Percentiles rank a stretch among this genome's conserved stretches.
phyloP scores from a whole-genome alignment of 2,888 invertebrate species.

The Metopia argyrocephala region DNA sequence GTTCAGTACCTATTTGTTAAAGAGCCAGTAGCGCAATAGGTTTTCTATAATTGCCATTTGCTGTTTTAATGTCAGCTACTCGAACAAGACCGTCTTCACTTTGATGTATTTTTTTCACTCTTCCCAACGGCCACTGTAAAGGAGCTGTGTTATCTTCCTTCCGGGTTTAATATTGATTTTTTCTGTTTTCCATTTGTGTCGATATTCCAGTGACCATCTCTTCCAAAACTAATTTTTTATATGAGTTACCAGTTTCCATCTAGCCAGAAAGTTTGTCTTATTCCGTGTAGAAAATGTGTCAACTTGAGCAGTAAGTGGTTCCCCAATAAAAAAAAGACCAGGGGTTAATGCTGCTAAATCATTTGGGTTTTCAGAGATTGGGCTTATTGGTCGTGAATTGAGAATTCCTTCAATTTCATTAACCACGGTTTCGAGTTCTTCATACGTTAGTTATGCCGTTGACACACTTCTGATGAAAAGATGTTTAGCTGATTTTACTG shows the following conservation, averaged over 20 bases:
- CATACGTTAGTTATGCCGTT: constrained; percentile 1
- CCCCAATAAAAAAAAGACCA: constrained; percentile 21
- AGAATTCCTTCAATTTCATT: constrained; percentile 9
- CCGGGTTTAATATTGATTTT: neutral
- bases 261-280: neutral
- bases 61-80: constrained; percentile 15
- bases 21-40: constrained; percentile 8
- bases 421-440: constrained; percentile 15
- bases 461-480: neutral
- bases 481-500: constrained; percentile 4
- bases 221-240: neutral
- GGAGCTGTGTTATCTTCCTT: constrained; percentile 15
- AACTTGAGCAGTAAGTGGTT: neutral
- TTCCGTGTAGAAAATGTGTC: neutral
- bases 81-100: neutral
- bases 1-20: no score
- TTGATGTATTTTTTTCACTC: neutral
- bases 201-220: constrained; percentile 3
- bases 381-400: constrained; percentile 6
- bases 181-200: constrained; percentile 4
- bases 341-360: constrained; percentile 22
- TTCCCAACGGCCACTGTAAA: constrained; percentile 19
- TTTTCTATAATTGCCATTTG: neutral
- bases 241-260: constrained; percentile 2
- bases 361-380: constrained; percentile 14